Evolutionary conservation across 2,888 invertebrate genomes (phyloP).

Genomic region (Nasonovia ribisnigri): DNA sequence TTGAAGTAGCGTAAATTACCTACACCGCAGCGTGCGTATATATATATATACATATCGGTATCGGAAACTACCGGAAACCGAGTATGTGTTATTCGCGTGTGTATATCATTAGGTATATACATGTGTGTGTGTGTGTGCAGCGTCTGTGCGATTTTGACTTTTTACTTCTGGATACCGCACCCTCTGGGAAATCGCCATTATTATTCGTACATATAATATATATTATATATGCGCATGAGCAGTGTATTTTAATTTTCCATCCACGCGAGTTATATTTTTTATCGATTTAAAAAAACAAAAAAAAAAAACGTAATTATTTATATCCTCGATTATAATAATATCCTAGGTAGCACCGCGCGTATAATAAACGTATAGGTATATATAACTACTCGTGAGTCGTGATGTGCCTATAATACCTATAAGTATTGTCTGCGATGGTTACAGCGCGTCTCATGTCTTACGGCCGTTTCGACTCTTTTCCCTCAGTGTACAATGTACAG

Average conservation of each 20-base stretch:
- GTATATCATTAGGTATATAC: not conserved
- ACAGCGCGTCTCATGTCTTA: not conserved
- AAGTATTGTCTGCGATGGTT: not conserved
- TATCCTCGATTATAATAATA: not conserved
- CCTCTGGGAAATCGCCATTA: not conserved
- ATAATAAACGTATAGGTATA: not conserved
- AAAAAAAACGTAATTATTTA: not conserved
- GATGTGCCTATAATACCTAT: not conserved
- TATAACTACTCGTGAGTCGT: not conserved
- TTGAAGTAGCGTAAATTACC: too few relatives aligned
- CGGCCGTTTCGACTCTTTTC: not conserved
- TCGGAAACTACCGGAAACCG: constrained; percentile 18
- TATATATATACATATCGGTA: not conserved
- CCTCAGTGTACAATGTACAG: not conserved
- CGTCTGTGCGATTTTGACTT: not conserved
- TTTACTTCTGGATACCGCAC: constrained; percentile 53
- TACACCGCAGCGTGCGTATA: not conserved
- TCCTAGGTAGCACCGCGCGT: not conserved
- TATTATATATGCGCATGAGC: not conserved
- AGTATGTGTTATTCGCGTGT: not conserved
- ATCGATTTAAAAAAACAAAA: constrained; percentile 5
- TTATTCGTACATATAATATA: not conserved
- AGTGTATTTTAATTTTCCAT: not conserved
- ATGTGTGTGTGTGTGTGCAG: not conserved
- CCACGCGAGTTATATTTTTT: not conserved